Conservation (phyloP, 2,797 vertebrate genomes). For the Rhynchonycteris naso region DNA sequence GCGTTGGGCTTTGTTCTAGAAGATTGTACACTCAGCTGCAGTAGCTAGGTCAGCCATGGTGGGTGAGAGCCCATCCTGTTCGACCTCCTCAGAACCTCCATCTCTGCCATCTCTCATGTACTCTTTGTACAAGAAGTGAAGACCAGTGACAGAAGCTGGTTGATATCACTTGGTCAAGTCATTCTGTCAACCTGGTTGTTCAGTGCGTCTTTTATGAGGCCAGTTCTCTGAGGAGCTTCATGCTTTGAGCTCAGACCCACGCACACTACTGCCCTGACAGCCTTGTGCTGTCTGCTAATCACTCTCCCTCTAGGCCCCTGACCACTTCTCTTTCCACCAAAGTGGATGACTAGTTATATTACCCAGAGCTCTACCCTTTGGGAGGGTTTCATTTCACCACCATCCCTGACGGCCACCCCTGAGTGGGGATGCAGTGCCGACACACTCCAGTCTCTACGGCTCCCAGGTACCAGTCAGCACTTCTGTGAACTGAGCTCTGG, state of each 20-base stretch:
- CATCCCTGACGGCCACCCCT: neutral
- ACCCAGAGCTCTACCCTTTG: neutral
- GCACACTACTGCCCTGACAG: neutral
- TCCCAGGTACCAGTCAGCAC: neutral
- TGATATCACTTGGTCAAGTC: neutral
- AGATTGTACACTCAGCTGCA: neutral
- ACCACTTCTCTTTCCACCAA: neutral
- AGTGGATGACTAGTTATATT: neutral
- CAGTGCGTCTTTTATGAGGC: neutral
- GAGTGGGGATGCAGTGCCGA: neutral
- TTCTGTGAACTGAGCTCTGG: neutral
- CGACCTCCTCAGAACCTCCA: neutral
- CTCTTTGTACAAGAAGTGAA: neutral
- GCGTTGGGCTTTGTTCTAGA: neutral
- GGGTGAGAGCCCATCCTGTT: fast-evolving
- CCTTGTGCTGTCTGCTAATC: neutral
- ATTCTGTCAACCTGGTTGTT: neutral
- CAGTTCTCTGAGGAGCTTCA: neutral
- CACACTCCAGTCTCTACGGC: neutral
- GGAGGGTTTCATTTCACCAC: neutral
- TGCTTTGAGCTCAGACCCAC: neutral
- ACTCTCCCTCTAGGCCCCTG: neutral
- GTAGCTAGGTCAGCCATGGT: neutral
- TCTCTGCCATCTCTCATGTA: neutral
- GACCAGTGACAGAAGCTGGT: neutral